Evolutionary conservation across 30 jellyfish, hydroid and myxozoan genomes (phyloP).

Genomic region (Pseudorhiza aurosa): DNA sequence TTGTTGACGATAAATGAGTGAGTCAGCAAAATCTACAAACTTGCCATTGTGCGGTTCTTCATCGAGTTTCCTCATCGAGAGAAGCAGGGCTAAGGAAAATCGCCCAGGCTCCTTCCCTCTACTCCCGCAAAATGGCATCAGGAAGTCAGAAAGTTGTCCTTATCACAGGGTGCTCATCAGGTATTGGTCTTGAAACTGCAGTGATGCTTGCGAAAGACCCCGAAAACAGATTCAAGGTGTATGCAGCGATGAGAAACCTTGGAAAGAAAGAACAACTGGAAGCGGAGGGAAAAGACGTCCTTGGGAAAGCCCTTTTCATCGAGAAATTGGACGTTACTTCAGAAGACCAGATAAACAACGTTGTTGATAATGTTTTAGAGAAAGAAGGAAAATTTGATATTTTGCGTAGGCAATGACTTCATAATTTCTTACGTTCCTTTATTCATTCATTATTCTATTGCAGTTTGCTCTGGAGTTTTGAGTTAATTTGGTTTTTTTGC

Average conservation of each 20-base stretch:
- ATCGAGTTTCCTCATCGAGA: no score
- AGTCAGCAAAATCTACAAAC: no score
- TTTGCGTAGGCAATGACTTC: slow-evolving; percentile 45
- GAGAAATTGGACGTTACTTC: slow-evolving; percentile 45
- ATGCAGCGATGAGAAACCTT: slow-evolving; percentile 69
- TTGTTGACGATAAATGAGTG: no score
- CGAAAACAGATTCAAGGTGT: slow-evolving; percentile 57
- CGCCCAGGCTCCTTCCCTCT: no score
- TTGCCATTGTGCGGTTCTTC: no score
- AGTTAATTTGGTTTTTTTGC: background rate
- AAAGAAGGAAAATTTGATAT: slow-evolving; percentile 61
- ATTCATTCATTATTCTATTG: background rate
- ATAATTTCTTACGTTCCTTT: background rate
- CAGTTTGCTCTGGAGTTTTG: background rate
- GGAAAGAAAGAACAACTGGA: slow-evolving; percentile 53
- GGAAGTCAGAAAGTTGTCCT: slow-evolving; percentile 43
- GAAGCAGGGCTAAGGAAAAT: no score
- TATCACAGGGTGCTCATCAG: slow-evolving; percentile 67
- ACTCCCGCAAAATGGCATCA: no score
- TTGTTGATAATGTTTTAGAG: slow-evolving; percentile 32
- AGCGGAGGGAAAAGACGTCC: slow-evolving; percentile 29
- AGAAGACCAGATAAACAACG: slow-evolving; percentile 40
- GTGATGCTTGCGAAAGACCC: slow-evolving; percentile 60
- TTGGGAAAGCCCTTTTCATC: slow-evolving; percentile 40
- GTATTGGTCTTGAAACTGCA: slow-evolving; percentile 56